Evolutionary conservation across 2,888 invertebrate genomes (phyloP), one percentile per base, ranked within the genome.

Genomic region (Lottia gigantea): DNA sequence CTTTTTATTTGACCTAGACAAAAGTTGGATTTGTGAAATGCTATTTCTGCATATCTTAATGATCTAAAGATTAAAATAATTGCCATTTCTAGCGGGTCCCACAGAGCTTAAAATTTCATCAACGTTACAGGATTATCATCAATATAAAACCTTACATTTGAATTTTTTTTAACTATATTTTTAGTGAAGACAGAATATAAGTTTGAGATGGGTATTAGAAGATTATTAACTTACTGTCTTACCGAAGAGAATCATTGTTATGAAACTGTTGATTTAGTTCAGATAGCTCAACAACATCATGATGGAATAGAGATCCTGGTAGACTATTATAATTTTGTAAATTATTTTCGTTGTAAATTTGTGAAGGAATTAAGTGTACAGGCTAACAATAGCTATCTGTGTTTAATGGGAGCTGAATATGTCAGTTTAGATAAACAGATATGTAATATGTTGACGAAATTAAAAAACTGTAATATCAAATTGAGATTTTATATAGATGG

Each of bases 401-500:
- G 79, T 25, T 73, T 86, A 64, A 68, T 79, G 11, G 87, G 87
- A 7, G 87, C 85, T 0, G 87, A 87, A 66, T 87, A 87, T 67
- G 71, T 46, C 14, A 72, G 82, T 2, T 62, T 86, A 0, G 80
- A 82, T 23, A 70, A 61, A 0, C 85, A 80, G 69, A 49, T 87
- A 16, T 79, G 71, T 55, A 83, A 84, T 68, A 74, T 87, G 45
- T 68, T 86, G 12, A 68, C 72, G 46, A 83, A 84, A 72, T 74
- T 87, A 8, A 78, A 80, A 71, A 73, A 78, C 6, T 64, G 82
- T 12, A 80, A 78, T 62, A 86, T 87, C 23, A 68, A 74, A 7
- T 74, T 86, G n/a, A 82, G 84, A 64, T 85, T 87, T 74, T 85
- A 76, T 70, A 71, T 85, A 23, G 87, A 87, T 76, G 86, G 83